Evolutionary conservation across 1,140 invertebrate genomes (phyloP), one percentile per base, ranked within the genome.

Genomic region (Trichoplusia ni): DNA sequence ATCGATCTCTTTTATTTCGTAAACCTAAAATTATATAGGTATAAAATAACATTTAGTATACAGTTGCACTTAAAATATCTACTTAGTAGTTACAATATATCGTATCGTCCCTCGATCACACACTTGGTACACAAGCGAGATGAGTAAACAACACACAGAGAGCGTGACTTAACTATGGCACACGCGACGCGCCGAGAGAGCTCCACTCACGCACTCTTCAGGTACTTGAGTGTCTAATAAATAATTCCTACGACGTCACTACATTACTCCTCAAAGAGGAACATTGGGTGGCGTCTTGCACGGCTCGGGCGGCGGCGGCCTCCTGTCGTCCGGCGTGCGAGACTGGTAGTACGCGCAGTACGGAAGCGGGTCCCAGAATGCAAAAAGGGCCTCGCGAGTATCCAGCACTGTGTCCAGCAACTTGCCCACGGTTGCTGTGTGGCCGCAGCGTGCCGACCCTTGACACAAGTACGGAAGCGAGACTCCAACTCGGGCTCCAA

Each of bases 261-360:
- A 85, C 75, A 29, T 73, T 75, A 3, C 83, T 25, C 73, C 90
- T 92, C 90, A 77, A 58, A 87, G 84, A 38, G 86, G 87, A 38
- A 86, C 82, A 8, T 91, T 90, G 16, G 89, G 86, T 21, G 89
- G 82, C 49, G 86, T 79, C 67, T 90, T 84, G 74, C 81, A 86
- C 4, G 83, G 85, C 65, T 90, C 85, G 11, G 82, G 86, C 1
- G 82, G 75, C 4, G 80, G 83, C 38, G 73, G 65, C 46, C 79
- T 65, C 18, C 82, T 71, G 4, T 86, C 79, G 27, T 95, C 93
- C 0, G 95, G 95, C 64, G 95, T 82, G 71, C 96, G 94, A 58
- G 96, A 93, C 75, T 95, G 95, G 86, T 96, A 96, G 75, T 96
- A 96, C 1, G 94, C 95, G 71, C 95, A 96, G 75, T 96, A 96